These are phyloP conservation scores for Hydriomena furcata DNA, from an alignment of 2,888 invertebrate genomes.

Conservation along the genomic window DNA sequence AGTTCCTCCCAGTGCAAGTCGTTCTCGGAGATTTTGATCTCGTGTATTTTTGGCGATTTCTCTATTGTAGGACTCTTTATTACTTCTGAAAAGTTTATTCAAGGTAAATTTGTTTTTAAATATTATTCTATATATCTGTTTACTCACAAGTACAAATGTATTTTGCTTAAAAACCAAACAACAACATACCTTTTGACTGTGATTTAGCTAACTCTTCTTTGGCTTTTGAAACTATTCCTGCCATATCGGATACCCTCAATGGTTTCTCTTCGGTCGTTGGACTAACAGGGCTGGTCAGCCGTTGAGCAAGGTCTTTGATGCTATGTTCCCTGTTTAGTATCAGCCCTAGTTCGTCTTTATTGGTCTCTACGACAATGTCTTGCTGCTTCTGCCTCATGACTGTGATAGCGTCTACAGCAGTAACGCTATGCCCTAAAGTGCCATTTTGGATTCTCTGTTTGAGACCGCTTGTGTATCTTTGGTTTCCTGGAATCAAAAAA, in stretches of 20 bases:
- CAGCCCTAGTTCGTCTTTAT: conserved; percentile 82
- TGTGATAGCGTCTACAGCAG: conserved; percentile 65
- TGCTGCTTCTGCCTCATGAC: conserved; percentile 79
- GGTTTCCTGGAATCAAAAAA: conserved; percentile 69
- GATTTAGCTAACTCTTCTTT: conserved; percentile 96
- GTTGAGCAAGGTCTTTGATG: conserved; percentile 94
- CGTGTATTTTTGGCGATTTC: conserved; percentile 84
- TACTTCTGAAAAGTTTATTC: conserved; percentile 85
- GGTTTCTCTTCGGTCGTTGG: conserved; percentile 85
- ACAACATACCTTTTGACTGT: conserved; percentile 87
- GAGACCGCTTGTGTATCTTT: conserved; percentile 81
- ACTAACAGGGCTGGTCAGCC: conserved; percentile 87
- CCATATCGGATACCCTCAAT: conserved; percentile 91
- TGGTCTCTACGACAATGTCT: conserved; percentile 84
- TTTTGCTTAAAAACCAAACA: not conserved
- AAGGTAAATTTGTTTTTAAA: too few species aligned
- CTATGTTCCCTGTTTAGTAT: conserved; percentile 92
- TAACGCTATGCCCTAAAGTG: conserved; percentile 80
- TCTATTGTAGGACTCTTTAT: conserved; percentile 88
- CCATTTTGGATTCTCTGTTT: conserved; percentile 85
- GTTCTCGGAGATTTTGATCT: conserved; percentile 94
- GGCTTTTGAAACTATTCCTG: conserved; percentile 95
- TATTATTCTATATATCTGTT: too few species aligned
- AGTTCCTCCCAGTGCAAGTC: conserved; percentile 98
- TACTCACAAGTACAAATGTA: too few species aligned